Percentiles rank a stretch among this genome's conserved stretches.
phyloP scores from a whole-genome alignment of 2,113 vertebrate genomes.

The Phrynosoma blainvillii region DNA sequence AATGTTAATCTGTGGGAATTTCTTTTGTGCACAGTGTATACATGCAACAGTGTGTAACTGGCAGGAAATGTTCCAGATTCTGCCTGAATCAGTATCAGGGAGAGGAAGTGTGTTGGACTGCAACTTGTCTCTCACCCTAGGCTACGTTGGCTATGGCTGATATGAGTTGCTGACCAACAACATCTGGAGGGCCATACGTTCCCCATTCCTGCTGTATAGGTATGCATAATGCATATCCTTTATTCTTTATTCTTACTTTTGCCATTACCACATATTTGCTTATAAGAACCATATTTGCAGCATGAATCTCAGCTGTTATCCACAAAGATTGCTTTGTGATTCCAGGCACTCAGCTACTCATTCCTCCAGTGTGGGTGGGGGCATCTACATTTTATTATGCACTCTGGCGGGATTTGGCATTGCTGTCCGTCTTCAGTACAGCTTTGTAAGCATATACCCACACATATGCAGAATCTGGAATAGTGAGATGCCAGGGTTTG shows the following conservation, averaged over 20 bases:
- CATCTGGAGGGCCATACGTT: too few species aligned
- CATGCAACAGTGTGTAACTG: not conserved
- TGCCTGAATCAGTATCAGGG: constrained; percentile 20
- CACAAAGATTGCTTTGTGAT: not conserved
- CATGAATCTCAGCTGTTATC: not conserved
- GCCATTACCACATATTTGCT: not conserved
- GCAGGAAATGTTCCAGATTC: constrained; percentile 15
- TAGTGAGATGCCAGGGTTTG: not conserved
- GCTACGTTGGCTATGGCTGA: too few species aligned
- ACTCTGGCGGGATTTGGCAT: not conserved
- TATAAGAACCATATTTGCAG: not conserved
- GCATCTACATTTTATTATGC: not conserved
- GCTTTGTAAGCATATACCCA: not conserved
- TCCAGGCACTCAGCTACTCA: too few species aligned
- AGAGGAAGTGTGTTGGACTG: too few species aligned
- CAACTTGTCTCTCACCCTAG: too few species aligned
- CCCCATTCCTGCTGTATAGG: not conserved
- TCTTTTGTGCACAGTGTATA: constrained; percentile 20
- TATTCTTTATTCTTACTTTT: not conserved
- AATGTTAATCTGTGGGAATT: constrained; percentile 21
- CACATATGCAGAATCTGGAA: not conserved
- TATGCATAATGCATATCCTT: constrained; percentile 29
- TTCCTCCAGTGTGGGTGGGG: not conserved
- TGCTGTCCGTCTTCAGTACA: too few species aligned
- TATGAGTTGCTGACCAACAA: too few species aligned